phyloP scores from a whole-genome alignment of 2,113 vertebrate species.

The Tenebrosternarchus preto region DNA sequence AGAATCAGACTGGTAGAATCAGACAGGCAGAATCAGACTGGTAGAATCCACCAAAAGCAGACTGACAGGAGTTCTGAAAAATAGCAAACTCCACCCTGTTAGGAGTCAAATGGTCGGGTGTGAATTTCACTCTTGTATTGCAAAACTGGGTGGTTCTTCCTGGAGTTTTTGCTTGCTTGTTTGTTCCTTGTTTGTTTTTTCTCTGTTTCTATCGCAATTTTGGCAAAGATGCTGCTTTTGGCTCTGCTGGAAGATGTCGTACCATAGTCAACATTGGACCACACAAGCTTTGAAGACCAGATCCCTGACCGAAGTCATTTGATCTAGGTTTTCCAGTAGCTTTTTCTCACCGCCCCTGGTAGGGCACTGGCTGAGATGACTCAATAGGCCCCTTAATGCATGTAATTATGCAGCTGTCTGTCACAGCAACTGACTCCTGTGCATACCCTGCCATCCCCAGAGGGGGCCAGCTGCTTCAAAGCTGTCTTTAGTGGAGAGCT shows the following conservation, averaged over 20 bases:
- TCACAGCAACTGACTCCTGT: slow-evolving; percentile 36
- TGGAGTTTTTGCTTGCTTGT: background rate
- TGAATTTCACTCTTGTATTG: background rate
- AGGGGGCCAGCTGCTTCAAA: slow-evolving; percentile 3
- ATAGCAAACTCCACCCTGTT: background rate
- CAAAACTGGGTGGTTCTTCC: background rate
- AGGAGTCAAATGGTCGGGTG: background rate
- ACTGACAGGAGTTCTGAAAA: background rate
- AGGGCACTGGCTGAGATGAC: background rate
- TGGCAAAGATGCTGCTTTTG: background rate
- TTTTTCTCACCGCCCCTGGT: slow-evolving; percentile 24
- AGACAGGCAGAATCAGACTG: background rate
- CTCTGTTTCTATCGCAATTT: background rate
- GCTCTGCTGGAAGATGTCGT: background rate
- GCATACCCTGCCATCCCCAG: slow-evolving; percentile 7
- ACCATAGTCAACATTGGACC: background rate
- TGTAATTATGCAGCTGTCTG: slow-evolving; percentile 42
- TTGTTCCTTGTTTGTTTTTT: too few species aligned
- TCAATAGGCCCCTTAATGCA: slow-evolving; percentile 32
- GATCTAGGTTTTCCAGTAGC: background rate
- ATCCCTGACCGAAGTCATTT: background rate
- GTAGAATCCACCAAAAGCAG: background rate
- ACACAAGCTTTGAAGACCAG: background rate
- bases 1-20: background rate
- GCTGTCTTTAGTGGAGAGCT: background rate